phyloP scores from a whole-genome alignment of 2,797 vertebrate species.

The Sebastes goodei region DNA sequence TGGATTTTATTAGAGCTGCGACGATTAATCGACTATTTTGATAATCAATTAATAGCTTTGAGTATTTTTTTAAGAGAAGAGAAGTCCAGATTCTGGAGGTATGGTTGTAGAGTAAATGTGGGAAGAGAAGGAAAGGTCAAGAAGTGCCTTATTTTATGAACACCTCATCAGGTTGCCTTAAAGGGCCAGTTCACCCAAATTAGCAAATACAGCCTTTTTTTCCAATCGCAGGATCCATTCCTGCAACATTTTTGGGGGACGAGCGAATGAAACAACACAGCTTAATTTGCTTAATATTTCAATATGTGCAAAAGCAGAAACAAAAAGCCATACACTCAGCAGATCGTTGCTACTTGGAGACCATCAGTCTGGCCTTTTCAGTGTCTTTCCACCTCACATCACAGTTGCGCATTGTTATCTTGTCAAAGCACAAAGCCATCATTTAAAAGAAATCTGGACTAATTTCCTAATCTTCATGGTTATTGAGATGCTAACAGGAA shows the following conservation, averaged over 20 bases:
- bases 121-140: not conserved
- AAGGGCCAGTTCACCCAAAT: conserved; percentile 3
- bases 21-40: no score
- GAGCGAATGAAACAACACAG: not conserved
- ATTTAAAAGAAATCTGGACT: not conserved
- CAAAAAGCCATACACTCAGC: not conserved
- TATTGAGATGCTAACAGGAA: not conserved
- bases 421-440: not conserved
- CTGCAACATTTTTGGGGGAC: not conserved
- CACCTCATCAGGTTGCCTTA: not conserved
- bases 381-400: not conserved
- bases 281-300: not conserved
- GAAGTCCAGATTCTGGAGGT: no score
- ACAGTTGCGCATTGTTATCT: not conserved
- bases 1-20: not conserved
- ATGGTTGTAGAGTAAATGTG: not conserved
- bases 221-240: not conserved
- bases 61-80: no score
- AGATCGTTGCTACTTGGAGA: not conserved
- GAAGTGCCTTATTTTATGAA: not conserved
- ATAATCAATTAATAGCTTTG: no score
- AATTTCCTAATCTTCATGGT: not conserved
- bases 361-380: not conserved
- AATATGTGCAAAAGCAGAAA: not conserved
- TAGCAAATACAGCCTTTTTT: not conserved